These are phyloP conservation scores for Eudyptes chrysolophus DNA, from an alignment of 2,113 vertebrate species.

Conservation along the genomic window DNA sequence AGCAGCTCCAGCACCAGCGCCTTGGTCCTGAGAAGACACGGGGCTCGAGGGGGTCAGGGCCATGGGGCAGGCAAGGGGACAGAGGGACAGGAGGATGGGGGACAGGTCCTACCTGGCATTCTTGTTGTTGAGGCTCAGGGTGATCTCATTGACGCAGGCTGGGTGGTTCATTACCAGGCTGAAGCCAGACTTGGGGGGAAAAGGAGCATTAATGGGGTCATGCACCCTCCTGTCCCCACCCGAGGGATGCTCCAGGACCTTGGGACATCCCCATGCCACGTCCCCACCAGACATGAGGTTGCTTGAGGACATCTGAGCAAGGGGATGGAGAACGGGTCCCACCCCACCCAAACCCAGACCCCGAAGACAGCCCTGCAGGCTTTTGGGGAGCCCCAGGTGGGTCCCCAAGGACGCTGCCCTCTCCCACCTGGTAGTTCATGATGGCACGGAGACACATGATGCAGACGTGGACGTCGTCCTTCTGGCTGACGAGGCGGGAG, in stretches of 20 bases:
- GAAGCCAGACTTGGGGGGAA: slow-evolving; percentile 86
- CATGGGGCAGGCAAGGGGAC: fast-evolving
- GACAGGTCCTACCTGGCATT: slow-evolving; percentile 83
- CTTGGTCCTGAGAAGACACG: slow-evolving; percentile 81
- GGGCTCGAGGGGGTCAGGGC: fast-evolving
- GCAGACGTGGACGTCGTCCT: slow-evolving; percentile 93
- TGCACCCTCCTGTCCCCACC: not conserved
- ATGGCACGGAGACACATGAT: slow-evolving; percentile 97
- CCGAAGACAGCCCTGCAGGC: fast-evolving
- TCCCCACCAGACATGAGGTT: not conserved
- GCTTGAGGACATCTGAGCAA: not conserved
- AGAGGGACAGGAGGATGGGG: not conserved
- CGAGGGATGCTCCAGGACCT: not conserved
- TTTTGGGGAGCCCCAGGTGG: not conserved
- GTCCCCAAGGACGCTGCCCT: not conserved
- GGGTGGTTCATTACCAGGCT: slow-evolving; percentile 95
- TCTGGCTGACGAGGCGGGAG: slow-evolving; percentile 81
- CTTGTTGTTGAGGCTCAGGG: slow-evolving; percentile 94
- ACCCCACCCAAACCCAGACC: not conserved
- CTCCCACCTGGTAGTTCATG: slow-evolving; percentile 96
- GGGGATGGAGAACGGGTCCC: not conserved
- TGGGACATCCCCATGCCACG: fast-evolving
- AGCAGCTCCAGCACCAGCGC: slow-evolving; percentile 92
- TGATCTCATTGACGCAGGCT: slow-evolving; percentile 94
- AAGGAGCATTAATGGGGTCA: not conserved